These are phyloP conservation scores for Hirtodrosophila confusa DNA, from an alignment of 2,888 invertebrate genomes.

Conservation along the genomic window DNA sequence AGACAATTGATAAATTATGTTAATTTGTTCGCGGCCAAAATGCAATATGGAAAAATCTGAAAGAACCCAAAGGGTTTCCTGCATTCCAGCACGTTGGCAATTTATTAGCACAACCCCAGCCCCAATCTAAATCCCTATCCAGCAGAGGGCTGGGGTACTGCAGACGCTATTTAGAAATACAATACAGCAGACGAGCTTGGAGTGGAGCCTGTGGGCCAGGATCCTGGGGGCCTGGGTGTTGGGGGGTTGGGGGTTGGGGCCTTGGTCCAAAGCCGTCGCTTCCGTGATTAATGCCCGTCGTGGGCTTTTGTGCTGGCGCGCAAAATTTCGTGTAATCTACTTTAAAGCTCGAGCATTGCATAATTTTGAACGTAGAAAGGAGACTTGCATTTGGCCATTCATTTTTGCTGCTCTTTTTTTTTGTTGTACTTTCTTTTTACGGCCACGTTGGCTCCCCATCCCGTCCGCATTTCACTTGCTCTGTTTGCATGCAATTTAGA, in stretches of 20 bases:
- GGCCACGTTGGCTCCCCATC: neutral
- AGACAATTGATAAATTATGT: slow-evolving; percentile 73
- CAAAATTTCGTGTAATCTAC: slow-evolving; percentile 76
- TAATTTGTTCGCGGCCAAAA: slow-evolving; percentile 50
- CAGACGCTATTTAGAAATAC: slow-evolving; percentile 56
- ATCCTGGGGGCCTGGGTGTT: neutral
- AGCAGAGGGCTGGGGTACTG: neutral
- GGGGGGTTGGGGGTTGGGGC: neutral
- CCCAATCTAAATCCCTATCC: neutral
- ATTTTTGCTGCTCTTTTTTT: slow-evolving; percentile 16
- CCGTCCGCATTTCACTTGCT: neutral
- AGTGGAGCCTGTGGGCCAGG: slow-evolving; percentile 5
- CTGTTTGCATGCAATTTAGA: slow-evolving; percentile 43
- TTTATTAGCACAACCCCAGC: slow-evolving; percentile 44
- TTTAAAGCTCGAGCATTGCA: slow-evolving; percentile 74
- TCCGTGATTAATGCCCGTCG: slow-evolving; percentile 74
- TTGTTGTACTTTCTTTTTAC: slow-evolving; percentile 16
- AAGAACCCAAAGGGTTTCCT: slow-evolving; percentile 44
- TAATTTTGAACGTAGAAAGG: slow-evolving; percentile 57
- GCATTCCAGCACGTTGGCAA: slow-evolving; percentile 58
- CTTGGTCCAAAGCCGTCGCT: slow-evolving; percentile 45
- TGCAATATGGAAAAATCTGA: slow-evolving; percentile 37
- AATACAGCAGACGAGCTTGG: slow-evolving; percentile 29
- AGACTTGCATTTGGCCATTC: slow-evolving; percentile 29
- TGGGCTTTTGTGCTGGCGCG: slow-evolving; percentile 72